Evolutionary conservation across 1,140 invertebrate genomes (phyloP).

Genomic region (Ceratoteleas bidentatus): DNA sequence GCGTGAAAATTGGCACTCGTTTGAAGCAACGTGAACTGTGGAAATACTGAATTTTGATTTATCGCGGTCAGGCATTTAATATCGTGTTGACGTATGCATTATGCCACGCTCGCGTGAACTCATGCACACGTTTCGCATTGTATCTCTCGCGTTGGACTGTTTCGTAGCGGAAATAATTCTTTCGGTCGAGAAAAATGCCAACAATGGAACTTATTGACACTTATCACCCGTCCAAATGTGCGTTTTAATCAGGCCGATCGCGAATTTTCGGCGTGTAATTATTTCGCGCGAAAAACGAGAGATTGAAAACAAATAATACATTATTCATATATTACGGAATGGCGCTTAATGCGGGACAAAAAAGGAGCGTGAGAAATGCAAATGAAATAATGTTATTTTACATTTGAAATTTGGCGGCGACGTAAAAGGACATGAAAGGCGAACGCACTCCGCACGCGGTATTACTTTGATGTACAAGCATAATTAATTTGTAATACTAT

Average conservation of each 20-base stretch:
- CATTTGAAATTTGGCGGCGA: constrained; percentile 1
- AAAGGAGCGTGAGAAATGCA: background rate
- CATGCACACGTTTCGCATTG: constrained; percentile 40
- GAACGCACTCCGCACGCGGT: background rate
- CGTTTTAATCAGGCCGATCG: constrained; percentile 17
- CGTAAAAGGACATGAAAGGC: constrained; percentile 11
- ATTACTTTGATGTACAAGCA: constrained; percentile 23
- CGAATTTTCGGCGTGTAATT: constrained; percentile 12
- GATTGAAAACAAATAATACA: constrained; percentile 13
- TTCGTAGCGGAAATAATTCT: constrained; percentile 51
- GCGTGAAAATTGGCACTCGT: no score
- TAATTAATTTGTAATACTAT: constrained; percentile 28
- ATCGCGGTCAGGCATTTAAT: constrained; percentile 17
- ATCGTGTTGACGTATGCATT: constrained; percentile 34
- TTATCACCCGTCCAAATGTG: constrained; percentile 23
- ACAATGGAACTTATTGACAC: constrained; percentile 50
- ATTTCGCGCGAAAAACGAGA: constrained; percentile 20
- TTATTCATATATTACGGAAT: constrained; percentile 32
- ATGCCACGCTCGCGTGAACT: constrained; percentile 26
- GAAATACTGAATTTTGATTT: constrained; percentile 30
- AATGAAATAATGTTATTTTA: constrained; percentile 17
- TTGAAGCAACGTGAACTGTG: constrained; percentile 5
- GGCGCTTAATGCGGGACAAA: constrained; percentile 19
- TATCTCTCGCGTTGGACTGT: constrained; percentile 15
- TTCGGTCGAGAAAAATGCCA: constrained; percentile 37